These are phyloP conservation scores for Corapipo altera DNA, from an alignment of 2,113 vertebrate genomes.

Conservation along the genomic window DNA sequence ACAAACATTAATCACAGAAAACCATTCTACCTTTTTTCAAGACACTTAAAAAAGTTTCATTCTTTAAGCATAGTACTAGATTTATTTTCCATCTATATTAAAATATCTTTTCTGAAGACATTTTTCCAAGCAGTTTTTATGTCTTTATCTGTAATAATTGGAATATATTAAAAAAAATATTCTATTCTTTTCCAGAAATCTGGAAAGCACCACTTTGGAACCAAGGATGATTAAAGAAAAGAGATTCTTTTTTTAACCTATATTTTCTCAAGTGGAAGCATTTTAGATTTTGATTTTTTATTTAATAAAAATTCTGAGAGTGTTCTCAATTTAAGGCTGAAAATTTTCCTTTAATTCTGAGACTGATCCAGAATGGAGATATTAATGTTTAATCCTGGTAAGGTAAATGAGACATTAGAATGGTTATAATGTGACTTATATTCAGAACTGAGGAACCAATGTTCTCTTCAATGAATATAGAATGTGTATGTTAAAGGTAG, in stretches of 20 bases:
- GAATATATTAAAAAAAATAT: neutral
- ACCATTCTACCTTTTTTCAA: neutral
- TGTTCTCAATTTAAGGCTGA: neutral
- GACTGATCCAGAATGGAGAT: neutral
- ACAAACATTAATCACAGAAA: constrained; percentile 38
- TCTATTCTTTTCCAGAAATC: neutral
- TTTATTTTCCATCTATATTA: neutral
- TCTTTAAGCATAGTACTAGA: neutral
- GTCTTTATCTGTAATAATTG: neutral
- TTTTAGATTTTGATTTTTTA: neutral
- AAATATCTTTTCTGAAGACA: neutral
- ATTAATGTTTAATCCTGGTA: neutral
- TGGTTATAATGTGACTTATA: neutral
- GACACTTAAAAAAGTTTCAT: neutral
- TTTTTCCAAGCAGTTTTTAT: neutral
- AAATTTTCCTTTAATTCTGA: neutral
- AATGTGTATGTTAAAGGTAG: neutral
- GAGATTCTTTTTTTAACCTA: rapidly evolving
- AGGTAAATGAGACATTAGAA: neutral
- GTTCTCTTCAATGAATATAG: neutral
- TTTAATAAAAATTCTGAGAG: neutral
- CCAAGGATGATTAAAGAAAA: neutral
- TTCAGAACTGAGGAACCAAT: neutral
- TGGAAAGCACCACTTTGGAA: neutral
- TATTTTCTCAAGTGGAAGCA: neutral